Evolutionary conservation across 2,797 vertebrate species (phyloP).

Genomic region (Dermochelys coriacea): DNA sequence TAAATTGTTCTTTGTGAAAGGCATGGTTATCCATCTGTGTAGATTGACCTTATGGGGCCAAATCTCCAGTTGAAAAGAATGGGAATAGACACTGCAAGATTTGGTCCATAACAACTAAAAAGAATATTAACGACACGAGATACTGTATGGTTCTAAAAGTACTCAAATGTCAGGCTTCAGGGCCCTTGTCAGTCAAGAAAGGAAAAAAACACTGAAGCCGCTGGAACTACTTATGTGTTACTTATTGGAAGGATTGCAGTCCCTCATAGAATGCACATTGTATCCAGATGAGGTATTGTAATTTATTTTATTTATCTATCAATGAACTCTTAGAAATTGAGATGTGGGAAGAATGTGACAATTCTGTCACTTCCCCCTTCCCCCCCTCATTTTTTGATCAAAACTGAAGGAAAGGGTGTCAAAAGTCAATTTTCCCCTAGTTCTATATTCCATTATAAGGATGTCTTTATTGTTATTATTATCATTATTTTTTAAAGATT

Average conservation of each 20-base stretch:
- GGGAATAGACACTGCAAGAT: not conserved
- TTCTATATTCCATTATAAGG: not conserved
- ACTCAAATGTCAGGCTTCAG: not conserved
- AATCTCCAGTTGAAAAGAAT: not conserved
- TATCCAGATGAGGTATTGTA: rapidly evolving
- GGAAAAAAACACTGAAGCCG: not conserved
- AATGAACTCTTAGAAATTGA: not conserved
- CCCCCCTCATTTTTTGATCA: rapidly evolving
- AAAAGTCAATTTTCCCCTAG: not conserved
- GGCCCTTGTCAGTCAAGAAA: too few relatives aligned
- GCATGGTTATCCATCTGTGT: not conserved
- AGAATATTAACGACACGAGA: not conserved
- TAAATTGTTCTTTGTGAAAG: not conserved
- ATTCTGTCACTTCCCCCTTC: not conserved
- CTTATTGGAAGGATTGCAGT: not conserved
- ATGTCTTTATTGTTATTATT: not conserved
- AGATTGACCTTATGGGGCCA: not conserved
- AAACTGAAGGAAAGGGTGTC: not conserved
- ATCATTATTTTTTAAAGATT: too few relatives aligned
- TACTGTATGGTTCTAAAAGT: not conserved
- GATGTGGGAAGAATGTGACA: not conserved
- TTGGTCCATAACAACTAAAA: not conserved
- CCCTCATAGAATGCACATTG: not conserved
- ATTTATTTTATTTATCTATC: not conserved
- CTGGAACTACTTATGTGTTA: not conserved